These are phyloP conservation scores for Apamea epomidion DNA, from an alignment of 2,888 invertebrate species.

Conservation along the genomic window DNA sequence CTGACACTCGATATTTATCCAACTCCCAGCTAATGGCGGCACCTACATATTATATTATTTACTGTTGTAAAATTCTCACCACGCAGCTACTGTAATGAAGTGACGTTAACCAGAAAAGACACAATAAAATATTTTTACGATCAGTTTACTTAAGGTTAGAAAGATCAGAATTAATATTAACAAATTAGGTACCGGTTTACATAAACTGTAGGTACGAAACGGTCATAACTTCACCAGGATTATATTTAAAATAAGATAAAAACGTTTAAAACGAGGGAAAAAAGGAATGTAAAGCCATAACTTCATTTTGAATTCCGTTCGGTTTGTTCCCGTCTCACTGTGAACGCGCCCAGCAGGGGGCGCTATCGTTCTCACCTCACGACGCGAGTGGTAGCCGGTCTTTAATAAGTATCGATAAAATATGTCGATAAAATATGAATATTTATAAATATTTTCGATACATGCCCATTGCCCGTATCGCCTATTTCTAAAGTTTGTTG, in stretches of 20 bases:
- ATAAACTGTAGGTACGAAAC: constrained; percentile 73
- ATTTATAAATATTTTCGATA: constrained; percentile 89
- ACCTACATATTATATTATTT: constrained; percentile 75
- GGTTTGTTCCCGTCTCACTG: constrained; percentile 87
- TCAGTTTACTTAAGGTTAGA: constrained; percentile 63
- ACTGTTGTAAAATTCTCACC: constrained; percentile 82
- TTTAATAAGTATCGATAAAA: constrained; percentile 91
- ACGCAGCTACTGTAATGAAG: constrained; percentile 85
- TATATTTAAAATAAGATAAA: constrained; percentile 85
- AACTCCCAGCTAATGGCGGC: constrained; percentile 87
- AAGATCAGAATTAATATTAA: constrained; percentile 67
- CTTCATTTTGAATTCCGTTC: constrained; percentile 89
- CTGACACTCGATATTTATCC: constrained; percentile 87
- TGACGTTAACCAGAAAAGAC: constrained; percentile 68
- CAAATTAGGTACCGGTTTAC: constrained; percentile 69
- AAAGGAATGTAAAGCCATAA: constrained; percentile 87
- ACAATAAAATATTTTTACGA: constrained; percentile 63
- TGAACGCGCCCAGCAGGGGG: constrained; percentile 88
- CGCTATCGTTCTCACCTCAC: constrained; percentile 90
- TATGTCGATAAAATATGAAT: constrained; percentile 89
- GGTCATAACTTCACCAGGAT: constrained; percentile 79
- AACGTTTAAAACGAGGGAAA: constrained; percentile 80
- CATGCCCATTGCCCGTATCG: constrained; percentile 75
- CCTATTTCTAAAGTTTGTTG: constrained; percentile 64
- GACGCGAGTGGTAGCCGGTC: constrained; percentile 90